Base-by-base conservation (phyloP, 2,888 invertebrate genomes). In the Nomada fabriciana region DNA sequence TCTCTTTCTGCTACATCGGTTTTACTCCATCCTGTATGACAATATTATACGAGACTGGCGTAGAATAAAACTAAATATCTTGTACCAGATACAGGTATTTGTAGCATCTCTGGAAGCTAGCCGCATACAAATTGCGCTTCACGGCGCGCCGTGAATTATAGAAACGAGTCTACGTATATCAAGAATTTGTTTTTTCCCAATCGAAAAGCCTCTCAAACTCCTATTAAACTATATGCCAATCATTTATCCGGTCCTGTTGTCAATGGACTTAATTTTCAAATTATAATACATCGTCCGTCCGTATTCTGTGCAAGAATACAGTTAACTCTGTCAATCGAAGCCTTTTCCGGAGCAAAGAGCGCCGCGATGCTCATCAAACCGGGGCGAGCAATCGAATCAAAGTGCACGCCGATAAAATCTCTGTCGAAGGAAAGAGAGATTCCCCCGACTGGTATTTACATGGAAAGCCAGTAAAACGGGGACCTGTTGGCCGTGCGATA, bases 371-470 rank as follows among this genome's bases (percentile, higher is more conserved):
- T 20, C 36, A 15, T 55, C 29, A 15, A 23, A 9, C 20, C 11
- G 13, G 5, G 4, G n/a, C 18, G 15, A 43, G 43, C 57, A 25
- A 57, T 25, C 42, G 68, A 43, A 69, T 57, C 55, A 11, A 7
- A 29, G 23, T n/a, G 50, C 25, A 4, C 29, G 57, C 18, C 69
- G 25, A 70, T 70, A 47, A 70, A 42, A 70, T 70, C 13, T 57
- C 7, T 9, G 23, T 15, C 13, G 29, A 55, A 15, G 9, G 50
- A 43, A 47, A 52, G 13, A 29, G 20, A 15, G 4, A 36, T 47
- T 25, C 20, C 10, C 60, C 0, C 5, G 42, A 57, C 42, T 15
- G 50, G 11, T 36, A 82, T 80, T 80, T 82, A 18, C 67, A 82
- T 72, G 68, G 76, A 60, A 63, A 71, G 25, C 25, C 25, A 1